Evolutionary conservation across 2,113 vertebrate species (phyloP).

Genomic region (Phalacrocorax aristotelis): DNA sequence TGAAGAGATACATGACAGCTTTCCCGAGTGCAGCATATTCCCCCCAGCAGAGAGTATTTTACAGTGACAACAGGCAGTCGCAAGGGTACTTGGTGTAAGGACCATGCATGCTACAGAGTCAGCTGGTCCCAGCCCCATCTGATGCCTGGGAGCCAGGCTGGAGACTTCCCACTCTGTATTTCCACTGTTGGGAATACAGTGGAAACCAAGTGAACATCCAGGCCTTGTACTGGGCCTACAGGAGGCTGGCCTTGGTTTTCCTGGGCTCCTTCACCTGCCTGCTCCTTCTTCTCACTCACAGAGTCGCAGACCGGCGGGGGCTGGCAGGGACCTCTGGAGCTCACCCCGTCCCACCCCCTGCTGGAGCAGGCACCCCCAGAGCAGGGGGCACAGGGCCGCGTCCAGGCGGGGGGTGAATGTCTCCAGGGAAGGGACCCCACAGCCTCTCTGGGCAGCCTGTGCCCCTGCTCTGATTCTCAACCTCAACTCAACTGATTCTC

Average conservation of each 20-base stretch:
- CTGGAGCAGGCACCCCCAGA: too few relatives aligned
- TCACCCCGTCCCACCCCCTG: too few relatives aligned
- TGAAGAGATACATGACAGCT: not conserved
- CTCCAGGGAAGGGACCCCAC: too few relatives aligned
- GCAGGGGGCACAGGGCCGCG: too few relatives aligned
- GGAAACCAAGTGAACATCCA: not conserved
- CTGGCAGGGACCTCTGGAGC: too few relatives aligned
- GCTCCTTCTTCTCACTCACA: not conserved
- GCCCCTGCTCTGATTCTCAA: too few relatives aligned
- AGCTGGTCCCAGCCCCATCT: not conserved
- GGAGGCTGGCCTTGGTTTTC: too few relatives aligned
- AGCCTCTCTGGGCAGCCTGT: too few relatives aligned
- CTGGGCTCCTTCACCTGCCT: not conserved
- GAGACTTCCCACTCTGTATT: not conserved
- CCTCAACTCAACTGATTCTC: not conserved
- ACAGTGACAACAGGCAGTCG: not conserved
- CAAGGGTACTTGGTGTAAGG: not conserved
- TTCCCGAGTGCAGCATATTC: not conserved
- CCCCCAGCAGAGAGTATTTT: not conserved
- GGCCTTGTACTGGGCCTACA: not conserved
- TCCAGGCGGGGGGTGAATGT: too few relatives aligned
- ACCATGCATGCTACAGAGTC: accelerated
- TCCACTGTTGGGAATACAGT: not conserved
- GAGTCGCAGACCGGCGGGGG: too few relatives aligned
- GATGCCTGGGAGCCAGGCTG: not conserved